Evolutionary conservation across 2,113 vertebrate genomes (phyloP), one percentile per base, ranked within the genome.

Genomic region (Xiphias gladius): DNA sequence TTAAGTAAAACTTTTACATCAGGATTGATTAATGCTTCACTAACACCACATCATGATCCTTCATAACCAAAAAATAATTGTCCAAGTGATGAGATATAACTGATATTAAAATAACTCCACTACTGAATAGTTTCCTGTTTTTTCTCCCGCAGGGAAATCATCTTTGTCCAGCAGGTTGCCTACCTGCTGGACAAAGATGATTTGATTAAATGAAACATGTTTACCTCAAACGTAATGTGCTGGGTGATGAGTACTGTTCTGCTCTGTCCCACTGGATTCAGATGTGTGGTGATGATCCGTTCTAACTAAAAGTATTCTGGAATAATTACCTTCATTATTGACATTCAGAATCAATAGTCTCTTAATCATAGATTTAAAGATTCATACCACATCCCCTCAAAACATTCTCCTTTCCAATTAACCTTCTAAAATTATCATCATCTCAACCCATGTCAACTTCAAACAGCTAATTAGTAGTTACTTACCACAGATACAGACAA

Each of bases 61-160:
- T 17, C 16, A 46, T 1, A 17, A 46, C 5, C n/a, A n/a, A n/a
- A n/a, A n/a, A n/a, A n/a, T n/a, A n/a, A n/a, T n/a, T n/a, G n/a
- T 9, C 7, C 50, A 52, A 52, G 2, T 22, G 5, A 22, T 46
- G 12, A 46, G 43, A 46, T 46, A 16, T 14, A 46, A 46, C 43
- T 46, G 43, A 46, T 46, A 46, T 46, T 2, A 39, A 39, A 7
- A 39, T 39, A 9, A 39, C 6, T 39, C 26, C 57, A 30, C 7
- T 14, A 0, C 14, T 61, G 7, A 26, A 14, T 8, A 28, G n/a
- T 17, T 30, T 30, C 32, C 46, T 30, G 19, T 17, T 37, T 16
- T 5, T 13, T 12, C 19, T 24, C 28, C 78, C 48, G 1, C 11
- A 7, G 79, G 66, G 68, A 82, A 73, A 55, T 73, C 24, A 20